Evolutionary conservation across 2,797 vertebrate genomes (phyloP).

Genomic region (Eulemur coronatus): DNA sequence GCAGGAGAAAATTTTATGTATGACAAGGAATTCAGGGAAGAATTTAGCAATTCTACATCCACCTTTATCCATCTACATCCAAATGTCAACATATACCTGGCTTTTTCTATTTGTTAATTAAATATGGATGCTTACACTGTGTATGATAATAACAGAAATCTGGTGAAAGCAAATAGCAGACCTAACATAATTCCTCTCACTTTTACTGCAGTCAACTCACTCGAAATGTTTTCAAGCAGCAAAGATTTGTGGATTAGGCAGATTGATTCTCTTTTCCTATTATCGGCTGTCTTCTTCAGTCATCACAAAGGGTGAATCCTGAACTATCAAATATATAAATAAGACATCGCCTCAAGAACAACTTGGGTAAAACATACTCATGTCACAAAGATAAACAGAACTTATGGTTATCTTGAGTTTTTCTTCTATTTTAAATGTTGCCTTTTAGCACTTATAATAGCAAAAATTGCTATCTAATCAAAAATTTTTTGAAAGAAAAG

Average conservation of each 20-base stretch:
- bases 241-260: background rate
- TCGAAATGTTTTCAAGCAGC: background rate
- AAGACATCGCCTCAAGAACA: background rate
- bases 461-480: background rate
- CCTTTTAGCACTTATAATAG: background rate
- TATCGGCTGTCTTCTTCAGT: background rate
- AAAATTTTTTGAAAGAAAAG: background rate
- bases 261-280: background rate
- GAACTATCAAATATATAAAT: background rate
- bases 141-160: background rate
- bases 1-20: background rate
- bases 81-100: background rate
- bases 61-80: background rate
- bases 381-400: background rate
- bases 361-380: background rate
- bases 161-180: background rate
- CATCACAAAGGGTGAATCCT: background rate
- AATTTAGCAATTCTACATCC: background rate
- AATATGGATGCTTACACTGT: background rate
- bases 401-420: background rate
- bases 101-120: background rate
- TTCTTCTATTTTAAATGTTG: background rate
- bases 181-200: background rate
- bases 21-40: background rate
- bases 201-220: background rate